Evolutionary conservation across 2,797 vertebrate species (phyloP).

Genomic region (Limnodromus scolopaceus): DNA sequence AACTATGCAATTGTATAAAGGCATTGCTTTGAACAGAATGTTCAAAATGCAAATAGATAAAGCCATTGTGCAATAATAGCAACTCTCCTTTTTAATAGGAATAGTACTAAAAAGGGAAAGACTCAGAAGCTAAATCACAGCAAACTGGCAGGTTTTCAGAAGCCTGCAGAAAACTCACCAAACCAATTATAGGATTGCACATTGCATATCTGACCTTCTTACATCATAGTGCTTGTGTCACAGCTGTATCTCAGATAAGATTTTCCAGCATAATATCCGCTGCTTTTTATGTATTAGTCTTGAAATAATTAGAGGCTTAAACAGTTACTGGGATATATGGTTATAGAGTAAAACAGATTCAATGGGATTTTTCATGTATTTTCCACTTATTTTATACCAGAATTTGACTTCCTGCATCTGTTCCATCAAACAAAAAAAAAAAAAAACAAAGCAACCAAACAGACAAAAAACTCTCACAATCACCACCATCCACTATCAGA

Average conservation of each 20-base stretch:
- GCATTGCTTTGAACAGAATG: neutral
- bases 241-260: neutral
- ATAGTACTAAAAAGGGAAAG: neutral
- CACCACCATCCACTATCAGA: rapidly evolving
- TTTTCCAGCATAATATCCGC: neutral
- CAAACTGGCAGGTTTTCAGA: neutral
- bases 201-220: neutral
- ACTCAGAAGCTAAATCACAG: neutral
- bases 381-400: neutral
- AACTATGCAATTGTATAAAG: neutral
- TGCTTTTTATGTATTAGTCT: neutral
- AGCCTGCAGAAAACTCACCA: neutral
- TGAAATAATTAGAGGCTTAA: neutral
- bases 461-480: neutral
- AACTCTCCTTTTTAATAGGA: neutral
- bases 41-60: neutral
- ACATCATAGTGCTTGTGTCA: neutral
- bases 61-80: rapidly evolving
- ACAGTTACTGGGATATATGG: neutral
- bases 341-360: neutral
- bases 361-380: neutral
- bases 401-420: neutral
- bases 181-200: neutral
- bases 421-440: neutral
- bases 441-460: no score